These are phyloP conservation scores for Microctenopoma lineatum DNA, from an alignment of 2,797 vertebrate species.

Conservation along the genomic window DNA sequence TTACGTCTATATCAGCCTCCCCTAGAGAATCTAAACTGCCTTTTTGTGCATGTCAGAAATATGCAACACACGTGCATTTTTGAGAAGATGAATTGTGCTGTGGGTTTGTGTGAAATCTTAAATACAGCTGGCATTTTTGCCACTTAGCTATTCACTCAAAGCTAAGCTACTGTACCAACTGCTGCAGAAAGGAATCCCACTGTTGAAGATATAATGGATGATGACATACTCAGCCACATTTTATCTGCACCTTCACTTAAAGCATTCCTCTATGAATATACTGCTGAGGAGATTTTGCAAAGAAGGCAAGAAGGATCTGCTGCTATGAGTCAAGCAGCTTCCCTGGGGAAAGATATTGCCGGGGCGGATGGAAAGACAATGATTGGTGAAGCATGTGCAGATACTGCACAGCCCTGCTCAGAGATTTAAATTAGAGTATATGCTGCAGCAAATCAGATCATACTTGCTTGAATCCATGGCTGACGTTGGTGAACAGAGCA, in stretches of 20 bases:
- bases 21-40: conserved; percentile 43
- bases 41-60: conserved; percentile 14
- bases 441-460: conserved; percentile 22
- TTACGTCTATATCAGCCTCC: conserved; percentile 4
- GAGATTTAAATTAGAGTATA: conserved; percentile 42
- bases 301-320: conserved; percentile 50
- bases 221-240: conserved; percentile 49
- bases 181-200: conserved; percentile 30
- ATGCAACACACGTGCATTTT: not conserved
- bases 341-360: conserved; percentile 44
- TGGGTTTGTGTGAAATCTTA: conserved; percentile 8
- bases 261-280: conserved; percentile 44
- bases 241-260: conserved; percentile 42
- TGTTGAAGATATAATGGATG: conserved; percentile 40
- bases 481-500: conserved; percentile 11
- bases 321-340: conserved; percentile 38
- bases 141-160: conserved; percentile 9
- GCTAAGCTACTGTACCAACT: conserved; percentile 2
- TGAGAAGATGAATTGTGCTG: not conserved
- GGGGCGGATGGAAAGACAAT: conserved; percentile 45
- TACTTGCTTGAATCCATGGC: conserved; percentile 23
- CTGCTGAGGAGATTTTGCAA: conserved; percentile 38
- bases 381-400: conserved; percentile 57
- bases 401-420: conserved; percentile 33
- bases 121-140: not conserved